phyloP scores from a whole-genome alignment of 1,140 invertebrate species.

The Arctopsyche grandis region DNA sequence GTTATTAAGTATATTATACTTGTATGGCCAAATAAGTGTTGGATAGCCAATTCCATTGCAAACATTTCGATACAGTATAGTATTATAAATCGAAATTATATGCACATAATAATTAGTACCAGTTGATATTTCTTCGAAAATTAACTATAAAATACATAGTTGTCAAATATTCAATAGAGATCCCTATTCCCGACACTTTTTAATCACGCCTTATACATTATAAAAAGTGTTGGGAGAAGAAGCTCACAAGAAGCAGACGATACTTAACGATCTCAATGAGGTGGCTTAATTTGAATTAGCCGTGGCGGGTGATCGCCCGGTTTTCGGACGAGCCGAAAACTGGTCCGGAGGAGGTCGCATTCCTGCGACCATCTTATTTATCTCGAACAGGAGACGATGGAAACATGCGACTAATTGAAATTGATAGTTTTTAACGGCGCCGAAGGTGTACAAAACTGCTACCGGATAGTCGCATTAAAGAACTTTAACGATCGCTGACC shows the following conservation, averaged over 20 bases:
- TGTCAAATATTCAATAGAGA: no score
- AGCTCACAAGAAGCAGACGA: not conserved
- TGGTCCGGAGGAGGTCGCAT: conserved; percentile 34
- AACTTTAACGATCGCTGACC: conserved; percentile 18
- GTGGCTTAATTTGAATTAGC: conserved; percentile 45
- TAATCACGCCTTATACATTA: no score
- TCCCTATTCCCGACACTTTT: no score
- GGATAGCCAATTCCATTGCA: no score
- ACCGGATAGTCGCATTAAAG: conserved; percentile 38
- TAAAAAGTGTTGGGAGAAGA: not conserved
- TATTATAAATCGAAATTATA: no score
- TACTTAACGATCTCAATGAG: conserved; percentile 44
- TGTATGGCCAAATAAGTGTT: no score
- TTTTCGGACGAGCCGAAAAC: conserved; percentile 13
- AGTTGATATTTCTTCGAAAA: no score
- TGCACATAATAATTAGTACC: no score
- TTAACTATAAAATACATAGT: no score
- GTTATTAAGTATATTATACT: no score
- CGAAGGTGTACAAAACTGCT: conserved; percentile 43
- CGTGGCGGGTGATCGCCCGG: conserved; percentile 12
- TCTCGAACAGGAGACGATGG: not conserved
- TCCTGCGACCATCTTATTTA: conserved; percentile 5
- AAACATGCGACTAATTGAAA: conserved; percentile 43
- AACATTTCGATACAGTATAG: no score
- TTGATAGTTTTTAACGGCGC: conserved; percentile 40